phyloP scores from a whole-genome alignment of 2,888 invertebrate species.

The Euzetes globulus region DNA sequence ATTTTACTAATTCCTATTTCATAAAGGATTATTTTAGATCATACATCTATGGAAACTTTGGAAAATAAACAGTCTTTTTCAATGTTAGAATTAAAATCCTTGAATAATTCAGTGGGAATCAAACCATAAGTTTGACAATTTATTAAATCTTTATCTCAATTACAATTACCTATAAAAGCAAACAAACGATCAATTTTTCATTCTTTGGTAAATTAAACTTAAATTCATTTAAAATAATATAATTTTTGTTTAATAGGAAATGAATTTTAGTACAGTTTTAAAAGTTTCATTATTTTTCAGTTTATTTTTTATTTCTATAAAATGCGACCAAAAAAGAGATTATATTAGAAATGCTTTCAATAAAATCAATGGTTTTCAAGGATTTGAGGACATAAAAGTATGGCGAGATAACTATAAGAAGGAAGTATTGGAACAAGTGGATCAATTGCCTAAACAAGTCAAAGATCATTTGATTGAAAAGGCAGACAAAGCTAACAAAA shows the following conservation, averaged over 20 bases:
- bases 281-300: not conserved
- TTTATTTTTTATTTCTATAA: not conserved
- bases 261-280: not conserved
- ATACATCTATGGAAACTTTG: too few species aligned
- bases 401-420: constrained; percentile 13
- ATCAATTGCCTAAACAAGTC: not conserved
- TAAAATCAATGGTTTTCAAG: not conserved
- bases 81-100: too few species aligned
- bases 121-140: too few species aligned
- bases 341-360: constrained; percentile 47
- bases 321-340: constrained; percentile 48
- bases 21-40: too few species aligned
- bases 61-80: too few species aligned
- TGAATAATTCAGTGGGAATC: too few species aligned
- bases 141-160: too few species aligned
- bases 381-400: not conserved
- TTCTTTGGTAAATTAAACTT: too few species aligned
- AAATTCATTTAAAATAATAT: too few species aligned
- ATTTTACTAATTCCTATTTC: too few species aligned
- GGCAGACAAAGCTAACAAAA: not conserved
- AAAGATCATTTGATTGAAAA: constrained; percentile 1
- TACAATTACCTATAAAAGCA: too few species aligned
- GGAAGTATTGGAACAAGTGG: not conserved
- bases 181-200: too few species aligned
- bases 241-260: not conserved